Evolutionary conservation across 2,888 invertebrate genomes (phyloP).

Genomic region (Synergus gifuensis): DNA sequence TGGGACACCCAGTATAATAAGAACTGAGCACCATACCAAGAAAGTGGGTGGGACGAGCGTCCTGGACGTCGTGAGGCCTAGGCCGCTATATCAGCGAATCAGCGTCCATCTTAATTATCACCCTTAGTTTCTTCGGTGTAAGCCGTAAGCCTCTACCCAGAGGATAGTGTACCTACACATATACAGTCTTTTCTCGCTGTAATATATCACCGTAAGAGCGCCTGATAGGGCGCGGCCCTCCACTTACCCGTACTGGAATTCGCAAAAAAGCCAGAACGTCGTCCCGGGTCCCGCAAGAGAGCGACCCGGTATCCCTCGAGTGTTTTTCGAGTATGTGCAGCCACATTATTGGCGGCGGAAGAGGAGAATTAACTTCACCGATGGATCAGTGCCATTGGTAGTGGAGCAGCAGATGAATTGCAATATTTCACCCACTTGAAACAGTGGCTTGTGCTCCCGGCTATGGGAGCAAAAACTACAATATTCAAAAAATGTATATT

Average conservation of each 20-base stretch:
- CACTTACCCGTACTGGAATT: constrained; percentile 48
- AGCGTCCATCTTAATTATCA: constrained; percentile 77
- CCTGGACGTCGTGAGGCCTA: constrained; percentile 65
- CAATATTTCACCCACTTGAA: neutral
- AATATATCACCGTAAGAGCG: constrained; percentile 57
- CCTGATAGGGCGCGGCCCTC: constrained; percentile 54
- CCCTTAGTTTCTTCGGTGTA: constrained; percentile 66
- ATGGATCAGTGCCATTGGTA: constrained; percentile 26
- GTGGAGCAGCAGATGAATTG: neutral
- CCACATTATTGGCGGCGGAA: constrained; percentile 10
- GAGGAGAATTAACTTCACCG: constrained; percentile 28
- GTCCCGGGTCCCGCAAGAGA: neutral
- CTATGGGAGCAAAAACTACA: no score
- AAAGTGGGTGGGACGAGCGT: constrained; percentile 60
- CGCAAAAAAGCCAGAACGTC: constrained; percentile 15
- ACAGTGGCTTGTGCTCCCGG: neutral
- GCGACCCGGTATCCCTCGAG: constrained; percentile 10
- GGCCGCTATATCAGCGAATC: constrained; percentile 74
- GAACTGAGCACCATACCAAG: neutral
- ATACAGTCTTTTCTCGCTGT: constrained; percentile 47
- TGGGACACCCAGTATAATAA: constrained; percentile 22
- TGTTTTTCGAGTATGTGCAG: constrained; percentile 11
- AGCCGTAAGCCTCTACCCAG: constrained; percentile 52
- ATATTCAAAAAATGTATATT: no score
- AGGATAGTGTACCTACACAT: constrained; percentile 39